Base-by-base conservation (phyloP, 2,113 vertebrate species). In the Protobothrops flavoviridis region DNA sequence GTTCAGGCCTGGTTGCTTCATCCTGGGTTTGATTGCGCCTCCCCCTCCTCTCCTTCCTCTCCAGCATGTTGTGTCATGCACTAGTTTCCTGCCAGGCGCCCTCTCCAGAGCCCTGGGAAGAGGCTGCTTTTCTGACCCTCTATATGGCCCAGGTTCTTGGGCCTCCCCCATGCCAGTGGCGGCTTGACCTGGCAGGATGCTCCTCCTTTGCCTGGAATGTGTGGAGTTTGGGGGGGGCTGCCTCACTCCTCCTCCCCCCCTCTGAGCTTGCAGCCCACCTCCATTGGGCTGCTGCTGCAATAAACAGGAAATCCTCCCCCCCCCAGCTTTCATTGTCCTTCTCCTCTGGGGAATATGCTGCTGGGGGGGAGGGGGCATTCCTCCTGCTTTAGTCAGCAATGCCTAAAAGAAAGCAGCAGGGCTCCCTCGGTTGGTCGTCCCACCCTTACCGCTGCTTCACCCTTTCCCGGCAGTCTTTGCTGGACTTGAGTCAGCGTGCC, bases 291-390 rank as follows among this genome's bases (percentile, higher is more conserved):
- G 52, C 5, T 1, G 12, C 69, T 85, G 69, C 94, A 89, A 91
- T 0, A 96, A 97, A 97, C 95, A 96, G 96, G 97, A 97, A 97
- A 96, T 94, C 92, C 89, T 11, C n/a, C 33, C 29, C 23, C 91
- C 93, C 17, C 33, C 23, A 15, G 2, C 52, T 24, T 33, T 4
- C 88, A 43, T 0, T 1, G 48, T 17, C 61, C 0, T 50, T 94
- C 94, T 96, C 95, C 96, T 96, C 95, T 96, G 2, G 5, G 96
- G 96, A 97, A 92, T 0, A 13, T 0, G 0, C 53, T 33, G 48
- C 29, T 53, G 64, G 64, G 1, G 26, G 1, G 26, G 2, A 13
- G 59, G 45, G 3, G 95, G 95, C 94, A 96, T 96, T 97, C 96
- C 91, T 97, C 91, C 92, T 45, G 55, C 59, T 95, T 96, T 95